phyloP scores from a whole-genome alignment of 2,888 invertebrate genomes.

The Trachelus tabidus region DNA sequence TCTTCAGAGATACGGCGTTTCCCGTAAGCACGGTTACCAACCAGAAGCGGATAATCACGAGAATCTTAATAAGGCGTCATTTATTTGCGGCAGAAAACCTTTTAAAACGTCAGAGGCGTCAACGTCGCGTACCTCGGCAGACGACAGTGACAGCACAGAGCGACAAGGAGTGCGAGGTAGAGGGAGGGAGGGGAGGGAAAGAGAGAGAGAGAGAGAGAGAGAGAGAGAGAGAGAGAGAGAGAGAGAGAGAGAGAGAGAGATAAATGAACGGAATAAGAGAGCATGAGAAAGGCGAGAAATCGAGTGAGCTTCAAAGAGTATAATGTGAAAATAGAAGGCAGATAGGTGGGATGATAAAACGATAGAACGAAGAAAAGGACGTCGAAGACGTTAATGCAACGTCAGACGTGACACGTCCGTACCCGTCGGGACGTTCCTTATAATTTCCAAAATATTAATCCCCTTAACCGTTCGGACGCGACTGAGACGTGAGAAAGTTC shows the following conservation, averaged over 20 bases:
- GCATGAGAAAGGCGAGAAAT: background rate
- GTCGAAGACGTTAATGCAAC: background rate
- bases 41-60: background rate
- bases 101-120: slow-evolving; percentile 22
- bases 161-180: slow-evolving; percentile 9
- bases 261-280: background rate
- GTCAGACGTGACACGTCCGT: background rate
- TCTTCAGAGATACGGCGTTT: background rate
- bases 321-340: background rate
- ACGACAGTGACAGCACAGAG: background rate
- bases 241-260: slow-evolving; percentile 14
- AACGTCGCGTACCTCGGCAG: background rate
- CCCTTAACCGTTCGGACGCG: slow-evolving; percentile 32
- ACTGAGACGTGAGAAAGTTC: background rate
- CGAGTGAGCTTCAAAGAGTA: background rate
- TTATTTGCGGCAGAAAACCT: slow-evolving; percentile 21
- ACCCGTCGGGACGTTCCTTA: background rate
- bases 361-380: background rate
- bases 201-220: slow-evolving; percentile 15
- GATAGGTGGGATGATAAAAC: background rate
- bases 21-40: background rate
- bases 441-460: slow-evolving; percentile 44
- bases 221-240: slow-evolving; percentile 13
- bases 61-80: slow-evolving; percentile 21
- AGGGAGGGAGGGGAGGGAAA: too few species aligned